Evolutionary conservation across 2,113 vertebrate species (phyloP).

Genomic region (Numenius arquata): DNA sequence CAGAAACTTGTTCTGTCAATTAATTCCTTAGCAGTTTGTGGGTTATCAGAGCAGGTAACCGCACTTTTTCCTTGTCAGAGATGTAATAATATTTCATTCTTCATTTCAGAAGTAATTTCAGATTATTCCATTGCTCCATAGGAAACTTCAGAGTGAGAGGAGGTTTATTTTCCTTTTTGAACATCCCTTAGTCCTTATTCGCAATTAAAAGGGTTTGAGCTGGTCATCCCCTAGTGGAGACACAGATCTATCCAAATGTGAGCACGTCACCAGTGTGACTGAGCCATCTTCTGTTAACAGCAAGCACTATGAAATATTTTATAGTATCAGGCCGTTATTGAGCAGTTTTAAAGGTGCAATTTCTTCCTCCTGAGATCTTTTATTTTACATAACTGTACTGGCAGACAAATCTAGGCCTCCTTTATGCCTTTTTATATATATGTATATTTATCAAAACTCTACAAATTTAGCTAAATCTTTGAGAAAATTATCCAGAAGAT

Average conservation of each 20-base stretch:
- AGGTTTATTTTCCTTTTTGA: not conserved
- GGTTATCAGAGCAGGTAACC: not conserved
- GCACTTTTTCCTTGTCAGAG: not conserved
- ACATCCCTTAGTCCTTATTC: not conserved
- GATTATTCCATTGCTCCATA: not conserved
- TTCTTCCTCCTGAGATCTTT: not conserved
- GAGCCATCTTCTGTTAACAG: not conserved
- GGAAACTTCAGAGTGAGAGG: not conserved
- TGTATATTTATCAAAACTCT: not conserved
- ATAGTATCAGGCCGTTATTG: not conserved
- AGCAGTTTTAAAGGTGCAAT: not conserved
- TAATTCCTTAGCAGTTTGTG: not conserved
- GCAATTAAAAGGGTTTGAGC: not conserved
- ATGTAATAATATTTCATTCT: not conserved
- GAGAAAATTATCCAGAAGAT: not conserved
- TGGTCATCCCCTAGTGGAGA: not conserved
- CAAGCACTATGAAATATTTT: not conserved
- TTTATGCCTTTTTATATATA: not conserved
- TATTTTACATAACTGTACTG: not conserved
- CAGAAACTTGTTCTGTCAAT: not conserved
- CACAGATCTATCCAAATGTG: rapidly evolving
- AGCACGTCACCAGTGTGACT: not conserved
- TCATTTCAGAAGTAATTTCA: not conserved
- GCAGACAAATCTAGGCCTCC: not conserved
- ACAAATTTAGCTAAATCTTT: not conserved